Evolutionary conservation across 2,797 vertebrate genomes (phyloP).

Genomic region (Lagorchestes hirsutus): DNA sequence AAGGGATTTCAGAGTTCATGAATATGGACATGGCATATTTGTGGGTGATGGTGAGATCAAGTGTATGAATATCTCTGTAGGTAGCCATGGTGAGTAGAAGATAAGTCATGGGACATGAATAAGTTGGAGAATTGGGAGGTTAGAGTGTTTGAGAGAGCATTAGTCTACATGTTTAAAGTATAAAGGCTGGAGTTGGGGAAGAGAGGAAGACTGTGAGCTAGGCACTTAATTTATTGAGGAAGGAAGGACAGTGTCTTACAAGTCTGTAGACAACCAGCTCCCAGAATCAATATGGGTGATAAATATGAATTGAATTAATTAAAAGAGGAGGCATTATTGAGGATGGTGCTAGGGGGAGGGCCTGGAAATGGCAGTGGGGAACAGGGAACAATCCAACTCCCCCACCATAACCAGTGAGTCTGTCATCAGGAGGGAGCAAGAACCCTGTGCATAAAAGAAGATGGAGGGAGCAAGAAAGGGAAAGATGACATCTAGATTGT

Average conservation of each 20-base stretch:
- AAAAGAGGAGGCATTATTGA: neutral
- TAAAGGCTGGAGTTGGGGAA: neutral
- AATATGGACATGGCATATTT: neutral
- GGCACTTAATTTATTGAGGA: neutral
- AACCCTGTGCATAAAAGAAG: too few species aligned
- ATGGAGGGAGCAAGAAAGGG: too few species aligned
- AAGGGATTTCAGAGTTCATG: neutral
- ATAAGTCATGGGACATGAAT: neutral
- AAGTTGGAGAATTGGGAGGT: neutral
- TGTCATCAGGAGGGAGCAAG: too few species aligned
- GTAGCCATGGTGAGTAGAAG: neutral
- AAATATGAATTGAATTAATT: neutral
- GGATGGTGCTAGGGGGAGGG: neutral
- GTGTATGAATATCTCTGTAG: neutral
- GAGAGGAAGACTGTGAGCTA: neutral
- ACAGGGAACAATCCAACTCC: too few species aligned
- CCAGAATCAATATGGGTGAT: neutral
- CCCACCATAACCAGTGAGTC: too few species aligned
- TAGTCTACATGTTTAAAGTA: neutral
- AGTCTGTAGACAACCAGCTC: neutral
- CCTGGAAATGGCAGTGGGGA: neutral
- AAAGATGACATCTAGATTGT: too few species aligned
- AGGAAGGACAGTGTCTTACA: neutral
- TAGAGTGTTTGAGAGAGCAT: neutral
- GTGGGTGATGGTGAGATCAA: neutral